Percentiles rank a stretch among this genome's conserved stretches.
Evolutionary conservation across 35 echinoderm and acorn worm species (phyloP).

Genomic region (Strongylocentrotus purpuratus): DNA sequence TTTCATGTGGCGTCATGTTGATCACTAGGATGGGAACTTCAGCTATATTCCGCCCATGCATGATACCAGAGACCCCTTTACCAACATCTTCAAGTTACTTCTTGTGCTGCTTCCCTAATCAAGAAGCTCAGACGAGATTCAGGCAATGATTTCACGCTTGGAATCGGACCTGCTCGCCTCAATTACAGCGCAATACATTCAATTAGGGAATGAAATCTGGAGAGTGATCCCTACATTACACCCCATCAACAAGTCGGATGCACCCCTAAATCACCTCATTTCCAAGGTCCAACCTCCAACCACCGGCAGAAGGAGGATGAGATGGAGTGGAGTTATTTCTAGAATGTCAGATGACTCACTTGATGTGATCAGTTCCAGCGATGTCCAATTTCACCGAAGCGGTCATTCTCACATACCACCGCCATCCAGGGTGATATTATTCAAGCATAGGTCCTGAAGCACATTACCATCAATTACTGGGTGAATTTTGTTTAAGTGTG

Average conservation of each 20-base stretch:
- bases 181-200: background rate
- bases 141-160: background rate
- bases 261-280: background rate
- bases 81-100: background rate
- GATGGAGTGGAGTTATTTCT: background rate
- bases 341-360: conserved; percentile 11
- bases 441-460: background rate
- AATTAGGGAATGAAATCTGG: background rate
- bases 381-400: background rate
- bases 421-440: background rate
- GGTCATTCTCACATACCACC: background rate
- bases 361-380: background rate
- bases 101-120: background rate
- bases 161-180: background rate
- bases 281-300: background rate
- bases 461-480: background rate
- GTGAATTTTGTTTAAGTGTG: background rate
- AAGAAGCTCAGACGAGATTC: background rate
- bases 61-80: background rate
- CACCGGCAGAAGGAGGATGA: background rate
- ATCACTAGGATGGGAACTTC: background rate
- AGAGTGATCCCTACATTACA: background rate
- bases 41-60: background rate
- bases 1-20: background rate
- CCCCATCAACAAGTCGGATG: background rate